A percentile compares a stretch with the other conserved stretches of the same genome.
phyloP scores from a whole-genome alignment of 2,888 invertebrate species.

The Crepidodera aurea region DNA sequence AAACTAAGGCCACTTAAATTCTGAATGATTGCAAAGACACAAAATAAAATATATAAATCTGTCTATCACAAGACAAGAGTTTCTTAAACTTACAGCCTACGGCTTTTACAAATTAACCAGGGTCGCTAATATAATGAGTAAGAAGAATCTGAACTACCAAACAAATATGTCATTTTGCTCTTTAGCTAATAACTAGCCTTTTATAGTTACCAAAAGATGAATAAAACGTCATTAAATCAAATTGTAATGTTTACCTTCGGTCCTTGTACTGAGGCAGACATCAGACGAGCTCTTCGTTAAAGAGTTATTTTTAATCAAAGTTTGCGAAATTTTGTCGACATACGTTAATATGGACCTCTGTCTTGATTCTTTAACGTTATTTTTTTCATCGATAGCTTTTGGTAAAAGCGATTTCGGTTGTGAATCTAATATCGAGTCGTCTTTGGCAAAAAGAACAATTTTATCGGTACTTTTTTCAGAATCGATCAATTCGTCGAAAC shows the following conservation, averaged over 20 bases:
- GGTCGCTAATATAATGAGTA: too few species aligned
- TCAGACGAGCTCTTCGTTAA: slow-evolving; percentile 11
- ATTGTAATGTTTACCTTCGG: slow-evolving; percentile 9
- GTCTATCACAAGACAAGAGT: too few species aligned
- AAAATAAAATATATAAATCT: too few species aligned
- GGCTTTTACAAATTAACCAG: too few species aligned
- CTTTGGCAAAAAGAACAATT: background rate
- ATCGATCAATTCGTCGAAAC: slow-evolving; percentile 16
- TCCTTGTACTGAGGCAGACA: background rate
- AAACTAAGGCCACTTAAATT: too few species aligned
- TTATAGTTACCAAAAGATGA: too few species aligned
- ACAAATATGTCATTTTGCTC: too few species aligned
- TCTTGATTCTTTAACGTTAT: slow-evolving; percentile 19
- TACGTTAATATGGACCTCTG: slow-evolving; percentile 35
- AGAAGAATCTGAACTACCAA: too few species aligned
- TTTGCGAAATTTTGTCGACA: slow-evolving; percentile 28
- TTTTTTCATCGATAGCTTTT: slow-evolving; percentile 27
- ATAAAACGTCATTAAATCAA: too few species aligned
- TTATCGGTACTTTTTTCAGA: slow-evolving; percentile 4
- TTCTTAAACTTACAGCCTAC: too few species aligned
- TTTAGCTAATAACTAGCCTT: too few species aligned
- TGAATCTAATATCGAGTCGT: background rate
- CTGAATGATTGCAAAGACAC: too few species aligned
- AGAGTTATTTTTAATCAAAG: slow-evolving; percentile 1
- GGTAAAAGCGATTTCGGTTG: slow-evolving; percentile 2